Evolutionary conservation across 2,888 invertebrate species (phyloP), one percentile per base, ranked within the genome.

Genomic region (Hydriomena furcata): DNA sequence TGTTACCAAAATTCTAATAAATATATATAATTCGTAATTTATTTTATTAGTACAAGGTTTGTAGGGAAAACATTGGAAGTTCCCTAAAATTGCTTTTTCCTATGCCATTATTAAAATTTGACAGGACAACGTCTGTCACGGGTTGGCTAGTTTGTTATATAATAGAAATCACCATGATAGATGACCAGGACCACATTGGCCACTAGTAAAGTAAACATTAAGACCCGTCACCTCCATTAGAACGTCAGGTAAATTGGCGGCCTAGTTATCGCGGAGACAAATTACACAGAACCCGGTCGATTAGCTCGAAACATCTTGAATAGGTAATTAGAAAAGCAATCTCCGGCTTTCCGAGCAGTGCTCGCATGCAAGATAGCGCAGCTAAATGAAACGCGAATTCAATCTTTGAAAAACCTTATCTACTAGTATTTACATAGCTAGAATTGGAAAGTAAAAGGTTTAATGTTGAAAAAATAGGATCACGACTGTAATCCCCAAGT

Each of bases 281-380:
- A 73, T 73, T 71, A 63, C 64, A 65, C 48, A 47, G 48, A 54
- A 37, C 42, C 41, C 35, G 48, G 24, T 45, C 53, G 54, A 58
- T 58, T 61, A 56, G 46, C 43, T 56, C 7, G 42, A 43, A 54
- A 48, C 46, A 48, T 58, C 56, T 58, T 61, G 60, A 52, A 60
- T 50, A 38, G 51, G 40, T 52, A 76, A 79, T 79, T 76, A 75
- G 76, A 73, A 71, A 68, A 64, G 76, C 76, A 82, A 82, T 81
- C 76, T 80, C 79, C 79, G 74, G 73, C 60, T 53, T 63, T 61
- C 64, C 49, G 64, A 49, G 20, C 13, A 49, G 58, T 43, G 32
- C 55, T 65, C 64, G 68, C 71, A 66, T 68, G 74, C 68, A 58
- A 65, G 71, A 73, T 72, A 69, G 66, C 65, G 56, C 50, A 44